These are phyloP conservation scores for Bombus affinis DNA, from an alignment of 1,140 invertebrate genomes.

Conservation along the genomic window DNA sequence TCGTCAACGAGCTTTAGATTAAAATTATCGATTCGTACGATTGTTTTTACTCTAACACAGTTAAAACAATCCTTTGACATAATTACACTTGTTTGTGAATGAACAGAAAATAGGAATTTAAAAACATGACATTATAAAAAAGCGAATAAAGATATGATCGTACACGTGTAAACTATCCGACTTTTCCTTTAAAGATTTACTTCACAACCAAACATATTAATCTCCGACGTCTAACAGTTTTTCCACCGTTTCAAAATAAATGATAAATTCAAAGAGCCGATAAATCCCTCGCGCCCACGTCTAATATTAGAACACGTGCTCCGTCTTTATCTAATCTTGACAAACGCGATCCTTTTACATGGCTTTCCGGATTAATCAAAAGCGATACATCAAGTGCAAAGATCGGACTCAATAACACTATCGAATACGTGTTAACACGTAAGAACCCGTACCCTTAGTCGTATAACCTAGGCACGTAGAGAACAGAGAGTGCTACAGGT, in stretches of 20 bases:
- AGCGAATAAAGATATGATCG: not conserved
- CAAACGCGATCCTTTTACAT: constrained; percentile 6
- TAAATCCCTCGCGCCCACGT: not conserved
- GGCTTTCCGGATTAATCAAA: not conserved
- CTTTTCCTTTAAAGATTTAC: not conserved
- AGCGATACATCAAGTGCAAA: constrained; percentile 22
- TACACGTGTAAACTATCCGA: not conserved
- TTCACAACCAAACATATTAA: not conserved
- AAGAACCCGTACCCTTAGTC: not conserved
- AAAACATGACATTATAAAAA: not conserved
- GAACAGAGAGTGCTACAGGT: not conserved
- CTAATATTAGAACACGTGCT: constrained; percentile 4
- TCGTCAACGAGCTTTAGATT: no score
- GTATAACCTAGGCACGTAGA: not conserved
- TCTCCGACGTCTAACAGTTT: not conserved
- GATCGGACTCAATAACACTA: constrained; percentile 24
- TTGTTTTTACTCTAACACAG: no score
- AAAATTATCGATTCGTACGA: no score
- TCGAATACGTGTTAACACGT: constrained; percentile 41
- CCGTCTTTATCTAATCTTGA: constrained; percentile 22
- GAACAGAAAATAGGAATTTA: no score
- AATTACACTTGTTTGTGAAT: no score
- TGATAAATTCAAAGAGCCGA: constrained; percentile 2
- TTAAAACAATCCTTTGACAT: no score
- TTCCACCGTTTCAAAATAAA: not conserved